Conservation (phyloP, 2,888 invertebrate genomes). For the Campoplex nolae region DNA sequence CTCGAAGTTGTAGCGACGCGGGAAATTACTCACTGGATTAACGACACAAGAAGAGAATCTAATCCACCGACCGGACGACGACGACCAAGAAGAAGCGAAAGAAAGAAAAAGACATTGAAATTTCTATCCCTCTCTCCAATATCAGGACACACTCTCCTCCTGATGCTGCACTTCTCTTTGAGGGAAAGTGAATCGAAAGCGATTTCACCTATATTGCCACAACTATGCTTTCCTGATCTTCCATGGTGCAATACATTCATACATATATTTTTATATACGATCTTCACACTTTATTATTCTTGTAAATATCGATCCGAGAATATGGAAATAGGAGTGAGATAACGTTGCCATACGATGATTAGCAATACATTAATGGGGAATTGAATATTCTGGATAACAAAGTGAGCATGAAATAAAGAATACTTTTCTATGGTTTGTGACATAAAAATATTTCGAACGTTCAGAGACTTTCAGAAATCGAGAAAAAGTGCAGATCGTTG, state of each 20-base stretch:
- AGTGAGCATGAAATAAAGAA: neutral
- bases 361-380: neutral
- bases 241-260: neutral
- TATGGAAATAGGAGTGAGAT: neutral
- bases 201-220: constrained; percentile 35
- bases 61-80: neutral
- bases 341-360: neutral
- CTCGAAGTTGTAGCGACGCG: constrained; percentile 36
- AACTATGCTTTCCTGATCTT: constrained; percentile 10
- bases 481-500: neutral
- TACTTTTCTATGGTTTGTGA: neutral
- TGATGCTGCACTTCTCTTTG: constrained; percentile 46
- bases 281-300: neutral
- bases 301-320: neutral
- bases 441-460: too few relatives aligned
- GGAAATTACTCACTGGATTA: constrained; percentile 43
- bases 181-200: constrained; percentile 69
- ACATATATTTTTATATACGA: neutral
- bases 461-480: neutral
- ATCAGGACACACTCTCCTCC: constrained; percentile 28
- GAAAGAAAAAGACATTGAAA: constrained; percentile 27
- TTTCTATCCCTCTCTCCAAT: constrained; percentile 17
- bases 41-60: neutral
- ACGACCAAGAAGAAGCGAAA: neutral
- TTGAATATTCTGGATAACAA: neutral